phyloP scores from a whole-genome alignment of 2,113 vertebrate species.

The Burhinus bistriatus region DNA sequence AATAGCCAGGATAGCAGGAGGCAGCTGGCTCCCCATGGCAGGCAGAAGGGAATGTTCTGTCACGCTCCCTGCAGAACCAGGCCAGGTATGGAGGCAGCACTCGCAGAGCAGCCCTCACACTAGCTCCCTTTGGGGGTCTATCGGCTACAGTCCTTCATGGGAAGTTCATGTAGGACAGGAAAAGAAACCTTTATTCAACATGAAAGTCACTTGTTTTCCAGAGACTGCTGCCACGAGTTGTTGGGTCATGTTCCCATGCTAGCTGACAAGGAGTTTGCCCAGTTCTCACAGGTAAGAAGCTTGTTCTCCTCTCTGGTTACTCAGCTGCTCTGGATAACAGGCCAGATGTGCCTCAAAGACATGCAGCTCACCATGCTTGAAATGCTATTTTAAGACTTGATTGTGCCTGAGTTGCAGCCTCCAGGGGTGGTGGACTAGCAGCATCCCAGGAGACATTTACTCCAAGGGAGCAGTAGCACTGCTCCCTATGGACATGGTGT shows the following conservation, averaged over 20 bases:
- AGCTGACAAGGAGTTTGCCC: conserved; percentile 81
- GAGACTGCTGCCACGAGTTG: conserved; percentile 84
- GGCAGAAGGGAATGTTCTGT: background rate
- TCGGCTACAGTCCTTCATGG: background rate
- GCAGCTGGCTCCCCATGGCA: background rate
- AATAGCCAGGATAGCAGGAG: background rate
- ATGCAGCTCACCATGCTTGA: background rate
- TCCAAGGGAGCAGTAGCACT: background rate
- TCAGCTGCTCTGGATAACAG: background rate
- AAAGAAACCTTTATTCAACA: background rate
- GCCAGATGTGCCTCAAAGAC: background rate
- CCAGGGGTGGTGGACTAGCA: background rate
- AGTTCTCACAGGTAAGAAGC: conserved; percentile 80
- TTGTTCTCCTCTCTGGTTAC: background rate
- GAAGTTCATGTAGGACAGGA: background rate
- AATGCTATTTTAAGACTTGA: background rate
- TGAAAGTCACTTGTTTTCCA: conserved; percentile 39
- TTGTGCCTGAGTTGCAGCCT: background rate
- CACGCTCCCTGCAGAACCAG: background rate
- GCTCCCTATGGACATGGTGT: background rate
- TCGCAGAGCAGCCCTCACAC: background rate
- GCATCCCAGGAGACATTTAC: accelerated
- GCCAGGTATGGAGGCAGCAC: background rate
- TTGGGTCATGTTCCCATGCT: conserved; percentile 84
- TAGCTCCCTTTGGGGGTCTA: background rate